Base-by-base conservation (phyloP, 2,888 invertebrate genomes). In the Labia minor region DNA sequence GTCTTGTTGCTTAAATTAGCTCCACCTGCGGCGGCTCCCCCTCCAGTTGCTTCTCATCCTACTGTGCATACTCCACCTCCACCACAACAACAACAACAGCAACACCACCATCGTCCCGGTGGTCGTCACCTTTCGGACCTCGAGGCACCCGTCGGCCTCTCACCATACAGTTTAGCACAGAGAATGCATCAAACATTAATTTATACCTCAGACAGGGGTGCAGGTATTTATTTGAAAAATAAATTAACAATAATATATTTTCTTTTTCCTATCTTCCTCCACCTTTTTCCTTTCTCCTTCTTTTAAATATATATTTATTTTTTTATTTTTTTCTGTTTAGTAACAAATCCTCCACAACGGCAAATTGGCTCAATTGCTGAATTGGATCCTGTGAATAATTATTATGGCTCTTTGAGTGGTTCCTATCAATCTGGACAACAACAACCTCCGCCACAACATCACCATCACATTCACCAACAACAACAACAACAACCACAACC, bases 331-430 rank as follows among this genome's bases (percentile, higher is more conserved):
- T 64, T 68, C 68, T 68, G 73, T 75, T 26, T 74, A 83, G 83
- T 82, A 70, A 80, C 80, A 72, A 79, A 78, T 73, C 80, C 79
- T 70, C 79, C 81, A 76, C 77, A 80, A 65, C 82, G 89, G 70
- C 84, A 86, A 74, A 89, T 94, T 74, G 94, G 94, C 1, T 92
- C 93, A n/a, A 90, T 96, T 70, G 88, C 91, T 26, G 95, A 96
- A 77, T 89, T 97, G 76, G 97, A 98, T 79, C 97, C 97, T 1
- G 84, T 96, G 66, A 95, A 91, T 78, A 90, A 92, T 71, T 86
- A 90, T 74, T 91, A 90, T 76, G 90, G 91, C 64, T 88, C 90
- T 19, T 75, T 85, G 14, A 49, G 49, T 49, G 49, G 49, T 3
- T 49, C 49, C 3, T 49, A 70, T 82, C 79, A 71, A 78, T 77